These are phyloP conservation scores for Campoletis sonorensis DNA, from an alignment of 1,140 invertebrate species.

Conservation along the genomic window DNA sequence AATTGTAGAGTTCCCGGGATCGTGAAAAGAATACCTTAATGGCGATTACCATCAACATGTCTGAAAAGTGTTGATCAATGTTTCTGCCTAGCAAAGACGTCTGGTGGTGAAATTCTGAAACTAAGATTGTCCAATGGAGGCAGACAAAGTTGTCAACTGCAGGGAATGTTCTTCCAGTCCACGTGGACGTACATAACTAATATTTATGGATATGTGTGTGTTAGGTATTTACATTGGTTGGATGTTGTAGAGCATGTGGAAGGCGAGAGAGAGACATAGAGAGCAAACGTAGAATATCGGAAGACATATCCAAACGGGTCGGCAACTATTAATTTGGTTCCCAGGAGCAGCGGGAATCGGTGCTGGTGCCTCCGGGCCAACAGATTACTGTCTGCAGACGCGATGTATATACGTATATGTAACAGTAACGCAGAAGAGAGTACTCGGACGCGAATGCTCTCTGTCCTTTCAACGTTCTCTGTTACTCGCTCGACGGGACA, in stretches of 20 bases:
- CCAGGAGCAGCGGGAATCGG: slow-evolving; percentile 64
- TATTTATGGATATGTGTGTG: background rate
- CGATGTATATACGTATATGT: slow-evolving; percentile 56
- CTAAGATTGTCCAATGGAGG: slow-evolving; percentile 16
- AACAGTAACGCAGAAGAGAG: background rate
- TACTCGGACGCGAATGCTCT: slow-evolving; percentile 36
- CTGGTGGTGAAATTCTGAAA: slow-evolving; percentile 6
- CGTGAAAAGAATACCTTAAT: too few relatives aligned
- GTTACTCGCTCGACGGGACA: slow-evolving; percentile 50
- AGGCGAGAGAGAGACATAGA: slow-evolving; percentile 11
- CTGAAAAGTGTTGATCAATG: background rate
- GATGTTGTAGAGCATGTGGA: slow-evolving; percentile 29
- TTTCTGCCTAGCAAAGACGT: background rate
- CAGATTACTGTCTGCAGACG: slow-evolving; percentile 70
- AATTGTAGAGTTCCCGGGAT: too few relatives aligned
- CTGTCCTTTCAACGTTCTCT: slow-evolving; percentile 38
- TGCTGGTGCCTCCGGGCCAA: slow-evolving; percentile 69
- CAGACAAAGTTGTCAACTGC: background rate
- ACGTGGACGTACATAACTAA: background rate
- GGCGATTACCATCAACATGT: too few relatives aligned
- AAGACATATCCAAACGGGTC: slow-evolving; percentile 71
- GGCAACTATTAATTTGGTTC: slow-evolving; percentile 76
- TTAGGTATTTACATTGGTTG: background rate
- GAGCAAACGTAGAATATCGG: slow-evolving; percentile 63
- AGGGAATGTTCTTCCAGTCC: background rate